Percentiles rank a stretch among this genome's conserved stretches.
These are phyloP conservation scores for Nemotelus nigrinus DNA, from an alignment of 2,888 invertebrate genomes.

Conservation along the genomic window DNA sequence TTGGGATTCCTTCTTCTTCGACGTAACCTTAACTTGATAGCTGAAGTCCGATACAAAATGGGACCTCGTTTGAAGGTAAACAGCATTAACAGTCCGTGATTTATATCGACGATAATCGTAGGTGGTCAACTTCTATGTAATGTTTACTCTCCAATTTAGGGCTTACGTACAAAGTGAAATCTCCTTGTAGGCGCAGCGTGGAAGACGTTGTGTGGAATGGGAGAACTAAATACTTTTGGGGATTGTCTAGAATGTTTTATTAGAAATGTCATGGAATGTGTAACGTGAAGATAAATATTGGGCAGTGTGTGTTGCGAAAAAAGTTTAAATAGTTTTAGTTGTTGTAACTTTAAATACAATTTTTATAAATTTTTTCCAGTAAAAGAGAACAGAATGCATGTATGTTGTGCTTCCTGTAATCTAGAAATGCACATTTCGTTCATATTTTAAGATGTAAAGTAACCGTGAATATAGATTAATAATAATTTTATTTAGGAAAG, in stretches of 20 bases:
- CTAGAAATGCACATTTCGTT: too few relatives aligned
- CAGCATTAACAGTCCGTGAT: constrained; percentile 48
- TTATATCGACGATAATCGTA: constrained; percentile 45
- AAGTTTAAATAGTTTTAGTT: too few relatives aligned
- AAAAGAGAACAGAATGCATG: too few relatives aligned
- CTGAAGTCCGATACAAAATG: constrained; percentile 11
- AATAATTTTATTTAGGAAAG: too few relatives aligned
- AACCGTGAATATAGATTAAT: too few relatives aligned
- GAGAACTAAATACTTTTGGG: constrained; percentile 12
- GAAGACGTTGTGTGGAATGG: not conserved
- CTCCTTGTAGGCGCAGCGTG: not conserved
- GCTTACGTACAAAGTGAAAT: constrained; percentile 16
- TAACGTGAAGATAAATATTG: not conserved
- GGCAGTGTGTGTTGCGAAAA: not conserved
- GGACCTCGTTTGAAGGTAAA: constrained; percentile 42
- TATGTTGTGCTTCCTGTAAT: too few relatives aligned
- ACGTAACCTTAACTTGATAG: not conserved
- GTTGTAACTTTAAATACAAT: too few relatives aligned
- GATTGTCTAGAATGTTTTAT: not conserved
- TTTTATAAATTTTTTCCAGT: too few relatives aligned
- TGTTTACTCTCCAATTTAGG: constrained; percentile 45
- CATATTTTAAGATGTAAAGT: too few relatives aligned
- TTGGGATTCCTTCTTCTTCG: constrained; percentile 1
- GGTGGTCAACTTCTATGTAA: constrained; percentile 46
- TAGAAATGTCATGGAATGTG: not conserved